These are phyloP conservation scores for Echinops telfairi DNA, from an alignment of 2,113 vertebrate genomes.

Conservation along the genomic window DNA sequence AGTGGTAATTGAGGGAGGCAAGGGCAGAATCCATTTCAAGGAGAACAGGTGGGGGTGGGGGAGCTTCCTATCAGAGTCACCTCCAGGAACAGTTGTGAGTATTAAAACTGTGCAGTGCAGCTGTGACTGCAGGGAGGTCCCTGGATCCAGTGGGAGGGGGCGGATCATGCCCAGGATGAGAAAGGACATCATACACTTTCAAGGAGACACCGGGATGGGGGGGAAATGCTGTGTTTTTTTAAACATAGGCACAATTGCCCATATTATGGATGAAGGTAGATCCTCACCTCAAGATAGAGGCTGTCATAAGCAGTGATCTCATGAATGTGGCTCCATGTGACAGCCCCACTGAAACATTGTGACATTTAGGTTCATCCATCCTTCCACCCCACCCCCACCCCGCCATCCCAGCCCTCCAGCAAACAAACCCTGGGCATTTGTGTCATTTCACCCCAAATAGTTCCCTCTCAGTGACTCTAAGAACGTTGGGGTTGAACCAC, in stretches of 20 bases:
- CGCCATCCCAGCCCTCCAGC: too few species aligned
- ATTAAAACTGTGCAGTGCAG: accelerated
- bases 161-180: background rate
- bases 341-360: background rate
- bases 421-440: background rate
- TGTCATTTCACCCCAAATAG: background rate
- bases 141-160: background rate
- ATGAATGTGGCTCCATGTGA: accelerated
- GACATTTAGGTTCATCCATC: too few species aligned
- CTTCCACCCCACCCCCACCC: too few species aligned
- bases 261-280: too few species aligned
- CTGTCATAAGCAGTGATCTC: background rate
- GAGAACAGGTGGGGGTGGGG: background rate
- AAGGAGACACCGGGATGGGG: background rate
- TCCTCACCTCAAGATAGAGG: background rate
- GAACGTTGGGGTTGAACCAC: background rate
- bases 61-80: background rate
- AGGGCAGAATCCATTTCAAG: background rate
- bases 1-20: background rate
- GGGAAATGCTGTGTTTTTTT: background rate
- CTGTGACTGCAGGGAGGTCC: background rate
- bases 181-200: too few species aligned
- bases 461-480: background rate
- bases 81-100: background rate
- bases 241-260: background rate